Base-by-base conservation (phyloP, 2,797 vertebrate genomes). In the Pelodytes ibericus region DNA sequence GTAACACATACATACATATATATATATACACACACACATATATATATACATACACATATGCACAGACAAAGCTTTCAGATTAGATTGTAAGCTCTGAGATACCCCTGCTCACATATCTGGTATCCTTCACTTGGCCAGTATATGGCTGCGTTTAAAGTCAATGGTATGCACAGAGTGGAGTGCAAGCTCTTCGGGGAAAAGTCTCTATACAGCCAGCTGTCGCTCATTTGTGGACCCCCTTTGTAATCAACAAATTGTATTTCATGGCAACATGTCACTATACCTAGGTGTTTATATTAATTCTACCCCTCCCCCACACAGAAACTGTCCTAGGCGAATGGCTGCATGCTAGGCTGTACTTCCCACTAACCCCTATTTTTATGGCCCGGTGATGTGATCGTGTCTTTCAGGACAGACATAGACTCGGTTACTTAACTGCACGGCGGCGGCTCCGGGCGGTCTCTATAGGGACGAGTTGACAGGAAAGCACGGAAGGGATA, bases 401-500 rank as follows among this genome's bases (percentile, higher is more conserved):
- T 25, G 69, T 44, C 61, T 39, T 41, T 8, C 30, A 58, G 10
- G 26, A 72, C 62, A 72, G 63, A 61, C 31, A 73, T 18, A 72
- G 49, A 73, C 61, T 61, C 70, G 76, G 62, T 70, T 73, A 78
- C 76, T 78, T 78, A 78, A 78, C 76, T 78, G 76, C 70, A 68
- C 76, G 57, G 76, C 70, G 57, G 62, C 56, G 70, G 70, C 57
- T 72, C 70, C 76, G 57, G 76, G 76, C 63, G 70, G 76, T 78
- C 76, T 78, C 76, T 78, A 78, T 78, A 70, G 76, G 76, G 70
- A 78, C 70, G 57, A 57, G 70, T 63, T 72, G 70, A 78, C 76
- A 72, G 76, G 49, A 62, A 26, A 62, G 70, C 29, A 25, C 82
- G 71, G 22, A 61, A 57, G 27, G 36, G 69, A 75, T 80, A 36